phyloP scores from a whole-genome alignment of 2,888 invertebrate species.

The Pseudolycoriella hygida region DNA sequence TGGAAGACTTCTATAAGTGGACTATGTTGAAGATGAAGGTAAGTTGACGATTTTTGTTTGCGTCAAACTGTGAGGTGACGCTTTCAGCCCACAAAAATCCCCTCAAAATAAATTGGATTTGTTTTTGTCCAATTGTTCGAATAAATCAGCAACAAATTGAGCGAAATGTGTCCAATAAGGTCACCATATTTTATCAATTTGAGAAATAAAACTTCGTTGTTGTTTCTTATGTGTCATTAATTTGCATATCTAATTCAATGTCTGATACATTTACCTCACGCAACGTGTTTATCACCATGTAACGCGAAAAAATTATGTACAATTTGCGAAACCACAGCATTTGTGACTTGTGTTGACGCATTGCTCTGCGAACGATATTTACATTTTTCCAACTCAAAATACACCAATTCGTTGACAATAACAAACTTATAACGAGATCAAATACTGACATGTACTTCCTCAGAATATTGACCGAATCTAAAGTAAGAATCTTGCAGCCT shows the following conservation, averaged over 20 bases:
- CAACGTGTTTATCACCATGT: constrained; percentile 78
- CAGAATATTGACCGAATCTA: constrained; percentile 70
- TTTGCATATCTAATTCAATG: constrained; percentile 55
- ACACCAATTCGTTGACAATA: constrained; percentile 62
- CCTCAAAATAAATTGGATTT: no score
- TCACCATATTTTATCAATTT: no score
- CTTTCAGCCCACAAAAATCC: no score
- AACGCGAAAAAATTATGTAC: constrained; percentile 77
- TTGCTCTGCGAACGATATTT: constrained; percentile 48
- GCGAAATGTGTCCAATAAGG: no score
- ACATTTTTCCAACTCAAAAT: constrained; percentile 45
- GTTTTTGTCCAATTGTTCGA: no score
- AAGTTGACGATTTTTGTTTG: no score
- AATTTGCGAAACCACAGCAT: constrained; percentile 87
- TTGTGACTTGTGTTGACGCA: constrained; percentile 79
- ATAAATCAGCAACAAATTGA: no score
- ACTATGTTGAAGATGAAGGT: no score
- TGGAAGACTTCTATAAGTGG: no score
- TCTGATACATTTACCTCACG: constrained; percentile 56
- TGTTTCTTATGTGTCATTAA: constrained; percentile 11
- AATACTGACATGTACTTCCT: constrained; percentile 73
- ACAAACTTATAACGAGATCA: constrained; percentile 65
- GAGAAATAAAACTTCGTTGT: no score
- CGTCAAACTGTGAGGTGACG: no score
- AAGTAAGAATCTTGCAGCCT: constrained; percentile 67